phyloP scores from a whole-genome alignment of 2,888 invertebrate genomes.

The Phymatocera aterrima region DNA sequence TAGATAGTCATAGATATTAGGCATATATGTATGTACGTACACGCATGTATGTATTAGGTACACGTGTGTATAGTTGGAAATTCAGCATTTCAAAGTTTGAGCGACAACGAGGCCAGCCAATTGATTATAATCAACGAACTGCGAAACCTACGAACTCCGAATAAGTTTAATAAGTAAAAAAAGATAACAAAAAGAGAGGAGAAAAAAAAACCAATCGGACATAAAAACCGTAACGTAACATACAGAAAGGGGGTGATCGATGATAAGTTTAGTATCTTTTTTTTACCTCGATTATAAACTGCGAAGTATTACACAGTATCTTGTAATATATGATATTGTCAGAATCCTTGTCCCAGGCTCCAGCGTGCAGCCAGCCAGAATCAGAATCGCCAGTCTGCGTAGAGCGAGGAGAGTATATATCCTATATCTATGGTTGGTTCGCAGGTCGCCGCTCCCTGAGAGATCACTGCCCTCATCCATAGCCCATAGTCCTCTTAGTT shows the following conservation, averaged over 20 bases:
- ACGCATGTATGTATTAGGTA: background rate
- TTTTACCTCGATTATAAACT: conserved; percentile 42
- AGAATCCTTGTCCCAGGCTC: conserved; percentile 46
- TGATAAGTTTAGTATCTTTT: background rate
- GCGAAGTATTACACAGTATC: conserved; percentile 12
- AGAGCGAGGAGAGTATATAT: conserved; percentile 48
- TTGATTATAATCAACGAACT: conserved; percentile 30
- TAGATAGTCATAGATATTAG: background rate
- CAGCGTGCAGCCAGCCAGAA: conserved; percentile 43
- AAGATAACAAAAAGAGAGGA: background rate
- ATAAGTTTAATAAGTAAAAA: background rate
- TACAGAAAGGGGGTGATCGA: conserved; percentile 8
- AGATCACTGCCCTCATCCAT: conserved; percentile 74
- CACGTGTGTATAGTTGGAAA: background rate
- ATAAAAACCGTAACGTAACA: background rate
- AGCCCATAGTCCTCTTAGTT: conserved; percentile 57
- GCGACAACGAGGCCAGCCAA: conserved; percentile 25
- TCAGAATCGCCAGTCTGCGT: conserved; percentile 49
- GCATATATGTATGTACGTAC: background rate
- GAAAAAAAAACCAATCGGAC: background rate
- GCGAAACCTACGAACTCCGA: background rate
- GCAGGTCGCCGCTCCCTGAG: conserved; percentile 74
- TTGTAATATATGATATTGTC: background rate
- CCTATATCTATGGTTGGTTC: conserved; percentile 65
- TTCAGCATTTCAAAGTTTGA: conserved; percentile 32